Percentiles rank a stretch among this genome's conserved stretches.
Evolutionary conservation across 1,140 invertebrate species (phyloP).

Genomic region (Neodiprion virginianus): DNA sequence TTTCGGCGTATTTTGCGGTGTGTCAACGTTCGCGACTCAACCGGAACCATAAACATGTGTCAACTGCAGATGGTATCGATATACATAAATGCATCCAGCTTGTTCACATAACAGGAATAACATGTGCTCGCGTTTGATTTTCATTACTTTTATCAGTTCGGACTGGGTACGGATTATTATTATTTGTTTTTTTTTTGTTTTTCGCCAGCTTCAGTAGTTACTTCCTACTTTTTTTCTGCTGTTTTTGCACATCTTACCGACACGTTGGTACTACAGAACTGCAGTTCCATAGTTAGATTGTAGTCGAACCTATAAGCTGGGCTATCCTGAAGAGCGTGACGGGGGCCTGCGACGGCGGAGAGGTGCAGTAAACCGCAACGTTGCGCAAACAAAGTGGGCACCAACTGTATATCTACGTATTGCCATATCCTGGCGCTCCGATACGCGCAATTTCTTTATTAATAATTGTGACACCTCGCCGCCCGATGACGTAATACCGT

Average conservation of each 20-base stretch:
- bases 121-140: no score
- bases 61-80: not conserved
- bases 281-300: no score
- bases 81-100: not conserved
- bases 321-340: not conserved
- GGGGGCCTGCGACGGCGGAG: not conserved
- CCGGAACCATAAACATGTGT: not conserved
- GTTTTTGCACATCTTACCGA: no score
- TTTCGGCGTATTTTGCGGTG: not conserved
- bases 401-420: not conserved
- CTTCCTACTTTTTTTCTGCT: no score
- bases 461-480: slow-evolving; percentile 2
- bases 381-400: not conserved
- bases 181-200: no score
- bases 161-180: no score
- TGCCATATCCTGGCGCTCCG: slow-evolving; percentile 1
- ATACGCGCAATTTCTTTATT: slow-evolving; percentile 7
- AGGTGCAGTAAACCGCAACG: not conserved
- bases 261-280: no score
- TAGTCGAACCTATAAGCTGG: no score
- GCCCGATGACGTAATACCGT: not conserved
- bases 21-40: not conserved
- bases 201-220: no score
- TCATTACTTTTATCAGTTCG: no score
- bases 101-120: no score